Base-by-base conservation (phyloP, 53 echinoderm and acorn worm species). In the Glandiceps talaboti region DNA sequence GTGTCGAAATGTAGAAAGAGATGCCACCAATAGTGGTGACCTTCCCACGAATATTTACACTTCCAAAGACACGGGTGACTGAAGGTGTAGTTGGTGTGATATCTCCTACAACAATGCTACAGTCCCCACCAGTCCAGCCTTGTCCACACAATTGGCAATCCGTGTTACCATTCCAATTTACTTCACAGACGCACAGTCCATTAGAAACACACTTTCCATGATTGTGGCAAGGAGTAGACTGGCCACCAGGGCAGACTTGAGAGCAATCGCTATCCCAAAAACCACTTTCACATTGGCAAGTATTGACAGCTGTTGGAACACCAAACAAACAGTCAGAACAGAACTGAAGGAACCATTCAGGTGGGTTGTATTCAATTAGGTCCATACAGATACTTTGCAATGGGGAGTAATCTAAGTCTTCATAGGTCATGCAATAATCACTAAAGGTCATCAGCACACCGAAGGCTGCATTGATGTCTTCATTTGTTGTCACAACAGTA, bases 111-210 rank as follows among this genome's bases (percentile, higher is more conserved):
- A 87, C 89, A 29, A 94, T 30, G 29, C 82, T 74, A 74, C 94
- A 94, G 74, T 94, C 94, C 33, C 86, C 81, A 25, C 94, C 94
- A 73, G 80, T 76, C 94, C 94, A 94, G 31, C 82, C 79, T 28
- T 30, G 28, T 14, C 81, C 84, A 74, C 94, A 94, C 33, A 73
- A 27, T 31, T 74, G 74, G 73, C 94, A 94, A 74, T 81, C 79
- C 33, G 74, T 1, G 25, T 81, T 32, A 73, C 85, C 84, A 28
- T 75, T 75, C 91, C 88, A 85, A 82, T 94, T 94, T 26, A 84
- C 83, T 75, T 91, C 75, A 29, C 94, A 94, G 29, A 83, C 28
- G 73, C 94, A 94, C 0, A 32, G 74, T 30, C 94, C 94, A 33
- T 84, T 84, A 1, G 26, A 30, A 28, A 29, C 74, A 33, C 94